Evolutionary conservation across 1,140 invertebrate species (phyloP).

Genomic region (Campoletis sonorensis): DNA sequence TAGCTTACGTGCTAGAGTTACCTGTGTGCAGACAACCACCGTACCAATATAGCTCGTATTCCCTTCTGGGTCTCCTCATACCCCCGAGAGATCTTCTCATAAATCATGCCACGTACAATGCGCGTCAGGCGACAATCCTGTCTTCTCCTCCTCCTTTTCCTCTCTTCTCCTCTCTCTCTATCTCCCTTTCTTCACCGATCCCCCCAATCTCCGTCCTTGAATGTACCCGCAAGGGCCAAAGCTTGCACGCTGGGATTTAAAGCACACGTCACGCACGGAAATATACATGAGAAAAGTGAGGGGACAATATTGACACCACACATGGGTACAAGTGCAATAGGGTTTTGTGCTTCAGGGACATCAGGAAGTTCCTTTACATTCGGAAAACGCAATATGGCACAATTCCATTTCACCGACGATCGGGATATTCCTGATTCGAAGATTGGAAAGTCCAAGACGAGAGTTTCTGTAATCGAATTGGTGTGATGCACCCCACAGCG

Average conservation of each 20-base stretch:
- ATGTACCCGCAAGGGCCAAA: neutral
- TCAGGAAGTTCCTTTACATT: constrained; percentile 42
- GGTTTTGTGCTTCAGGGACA: constrained; percentile 22
- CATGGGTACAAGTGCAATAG: neutral
- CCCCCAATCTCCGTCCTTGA: neutral
- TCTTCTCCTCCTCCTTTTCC: neutral
- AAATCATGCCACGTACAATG: constrained; percentile 35
- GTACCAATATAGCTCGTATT: neutral
- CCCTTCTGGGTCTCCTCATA: neutral
- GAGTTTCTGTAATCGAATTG: constrained; percentile 42
- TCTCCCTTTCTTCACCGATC: no score
- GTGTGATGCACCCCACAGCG: constrained; percentile 19
- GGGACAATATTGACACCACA: neutral
- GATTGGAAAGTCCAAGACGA: constrained; percentile 40
- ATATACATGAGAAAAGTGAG: neutral
- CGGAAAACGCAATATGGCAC: constrained; percentile 42
- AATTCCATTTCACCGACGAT: constrained; percentile 46
- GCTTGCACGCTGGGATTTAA: constrained; percentile 28
- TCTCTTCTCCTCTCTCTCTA: neutral
- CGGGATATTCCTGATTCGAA: constrained; percentile 26
- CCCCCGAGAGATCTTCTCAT: constrained; percentile 10
- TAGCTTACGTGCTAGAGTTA: neutral
- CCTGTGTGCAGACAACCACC: neutral
- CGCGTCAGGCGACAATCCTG: constrained; percentile 11
- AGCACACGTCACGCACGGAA: constrained; percentile 2